A percentile compares a stretch with the other conserved stretches of the same genome.
Evolutionary conservation across 1,140 invertebrate species (phyloP).

Genomic region (Cotesia glomerata): DNA sequence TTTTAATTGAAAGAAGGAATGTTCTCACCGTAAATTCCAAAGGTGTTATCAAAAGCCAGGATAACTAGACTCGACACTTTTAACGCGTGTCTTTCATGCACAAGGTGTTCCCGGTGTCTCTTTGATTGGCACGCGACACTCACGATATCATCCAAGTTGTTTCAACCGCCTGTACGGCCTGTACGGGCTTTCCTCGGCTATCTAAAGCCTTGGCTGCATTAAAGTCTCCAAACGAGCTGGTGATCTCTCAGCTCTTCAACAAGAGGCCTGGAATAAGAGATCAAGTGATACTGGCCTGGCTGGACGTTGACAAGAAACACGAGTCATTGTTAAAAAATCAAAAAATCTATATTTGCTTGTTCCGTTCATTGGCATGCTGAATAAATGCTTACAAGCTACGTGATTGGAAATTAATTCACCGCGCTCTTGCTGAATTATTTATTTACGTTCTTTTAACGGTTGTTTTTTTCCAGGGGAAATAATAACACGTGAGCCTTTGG

Average conservation of each 20-base stretch:
- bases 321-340: no score
- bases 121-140: conserved; percentile 58
- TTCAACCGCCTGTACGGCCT: conserved; percentile 25
- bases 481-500: conserved; percentile 78
- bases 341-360: no score
- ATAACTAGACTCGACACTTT: not conserved
- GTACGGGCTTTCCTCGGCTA: not conserved
- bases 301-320: no score
- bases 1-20: conserved; percentile 15
- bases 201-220: not conserved
- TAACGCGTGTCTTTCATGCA: conserved; percentile 29
- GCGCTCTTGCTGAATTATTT: not conserved
- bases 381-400: not conserved
- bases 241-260: no score
- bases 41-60: no score
- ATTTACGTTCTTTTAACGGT: not conserved
- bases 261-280: no score
- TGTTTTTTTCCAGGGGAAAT: conserved; percentile 74
- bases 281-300: no score
- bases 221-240: no score
- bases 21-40: not conserved
- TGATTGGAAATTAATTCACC: not conserved
- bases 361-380: no score
- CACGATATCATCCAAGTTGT: conserved; percentile 49
- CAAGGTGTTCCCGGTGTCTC: conserved; percentile 9